These are phyloP conservation scores for Gisinianus flammeolus DNA, from an alignment of 2,888 invertebrate genomes.

Conservation along the genomic window DNA sequence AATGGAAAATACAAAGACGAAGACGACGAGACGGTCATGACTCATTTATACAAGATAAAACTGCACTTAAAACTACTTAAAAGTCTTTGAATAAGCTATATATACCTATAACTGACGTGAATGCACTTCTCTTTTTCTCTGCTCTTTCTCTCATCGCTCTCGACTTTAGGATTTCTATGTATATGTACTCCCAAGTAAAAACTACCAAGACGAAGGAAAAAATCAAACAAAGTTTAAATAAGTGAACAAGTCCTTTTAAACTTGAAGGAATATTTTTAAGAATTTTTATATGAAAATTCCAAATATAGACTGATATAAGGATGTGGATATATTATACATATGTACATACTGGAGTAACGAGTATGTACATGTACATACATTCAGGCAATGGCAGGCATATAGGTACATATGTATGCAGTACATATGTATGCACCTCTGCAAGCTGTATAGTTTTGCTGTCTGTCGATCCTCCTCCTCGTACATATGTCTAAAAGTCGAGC, in stretches of 20 bases:
- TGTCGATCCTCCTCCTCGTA: no score
- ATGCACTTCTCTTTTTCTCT: no score
- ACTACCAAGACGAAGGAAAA: no score
- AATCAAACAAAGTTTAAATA: background rate
- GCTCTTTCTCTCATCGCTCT: no score
- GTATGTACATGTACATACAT: background rate
- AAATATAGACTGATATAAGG: constrained; percentile 29
- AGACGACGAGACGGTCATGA: background rate
- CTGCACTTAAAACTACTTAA: no score
- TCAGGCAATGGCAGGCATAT: background rate
- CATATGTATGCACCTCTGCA: background rate
- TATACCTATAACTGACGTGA: no score
- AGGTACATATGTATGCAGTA: constrained; percentile 1
- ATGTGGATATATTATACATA: no score
- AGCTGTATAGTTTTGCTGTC: no score
- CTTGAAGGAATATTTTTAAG: constrained; percentile 11
- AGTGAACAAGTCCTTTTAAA: background rate
- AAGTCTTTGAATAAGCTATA: no score
- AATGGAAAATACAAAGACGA: background rate
- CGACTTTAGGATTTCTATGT: no score
- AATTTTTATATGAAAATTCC: constrained; percentile 33
- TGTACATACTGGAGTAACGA: background rate
- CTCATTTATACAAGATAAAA: constrained; percentile 13
- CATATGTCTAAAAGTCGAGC: no score
- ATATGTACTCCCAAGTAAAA: no score